phyloP scores from a whole-genome alignment of 1,140 invertebrate genomes.

The Acyrthosiphon pisum region DNA sequence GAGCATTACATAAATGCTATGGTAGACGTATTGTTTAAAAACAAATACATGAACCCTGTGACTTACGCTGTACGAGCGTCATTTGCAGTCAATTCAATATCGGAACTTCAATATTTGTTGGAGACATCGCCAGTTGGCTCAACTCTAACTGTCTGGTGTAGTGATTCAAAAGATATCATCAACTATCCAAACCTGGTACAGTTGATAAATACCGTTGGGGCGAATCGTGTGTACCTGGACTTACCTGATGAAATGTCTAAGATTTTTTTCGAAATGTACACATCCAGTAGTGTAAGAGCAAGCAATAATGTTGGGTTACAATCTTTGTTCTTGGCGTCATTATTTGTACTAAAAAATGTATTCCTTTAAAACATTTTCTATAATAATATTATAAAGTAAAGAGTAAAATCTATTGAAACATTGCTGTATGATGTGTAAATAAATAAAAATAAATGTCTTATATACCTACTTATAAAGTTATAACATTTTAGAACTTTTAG shows the following conservation, averaged over 20 bases:
- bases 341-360: not conserved
- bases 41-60: conserved; percentile 47
- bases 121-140: conserved; percentile 62
- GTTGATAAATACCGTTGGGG: conserved; percentile 70
- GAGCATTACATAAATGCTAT: conserved; percentile 27
- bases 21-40: conserved; percentile 28
- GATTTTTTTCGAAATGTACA: not conserved
- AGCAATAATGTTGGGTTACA: not conserved
- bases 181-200: conserved; percentile 68
- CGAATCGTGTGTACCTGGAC: conserved; percentile 73
- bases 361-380: not conserved
- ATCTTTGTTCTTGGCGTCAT: not conserved
- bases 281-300: not conserved
- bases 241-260: conserved; percentile 10
- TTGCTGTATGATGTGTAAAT: not conserved
- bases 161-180: conserved; percentile 69
- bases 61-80: conserved; percentile 47
- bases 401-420: not conserved
- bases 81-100: conserved; percentile 67
- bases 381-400: not conserved
- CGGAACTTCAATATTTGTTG: conserved; percentile 66
- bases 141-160: conserved; percentile 78
- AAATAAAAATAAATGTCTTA: not conserved
- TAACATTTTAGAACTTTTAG: too few relatives aligned
- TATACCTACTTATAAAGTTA: not conserved